Conservation (phyloP, 2,113 vertebrate genomes). For the Oxyruncus cristatus region DNA sequence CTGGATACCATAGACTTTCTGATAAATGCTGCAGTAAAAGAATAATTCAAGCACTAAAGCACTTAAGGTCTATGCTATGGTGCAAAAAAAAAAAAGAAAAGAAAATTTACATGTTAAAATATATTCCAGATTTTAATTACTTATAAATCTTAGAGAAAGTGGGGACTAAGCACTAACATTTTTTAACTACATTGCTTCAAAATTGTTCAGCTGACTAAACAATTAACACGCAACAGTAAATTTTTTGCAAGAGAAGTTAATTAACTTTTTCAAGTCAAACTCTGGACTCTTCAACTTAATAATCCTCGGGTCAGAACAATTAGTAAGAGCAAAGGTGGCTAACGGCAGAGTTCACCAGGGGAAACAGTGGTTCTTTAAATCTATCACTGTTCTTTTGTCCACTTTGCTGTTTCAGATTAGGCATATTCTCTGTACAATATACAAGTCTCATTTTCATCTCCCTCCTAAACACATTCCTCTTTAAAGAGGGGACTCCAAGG, state of each 20-base stretch:
- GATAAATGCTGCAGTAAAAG: neutral
- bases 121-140: neutral
- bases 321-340: neutral
- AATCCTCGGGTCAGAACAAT: too few species aligned
- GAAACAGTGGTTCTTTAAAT: neutral
- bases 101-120: neutral
- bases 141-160: neutral
- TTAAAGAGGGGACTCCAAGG: neutral
- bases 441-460: neutral
- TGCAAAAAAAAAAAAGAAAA: neutral
- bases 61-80: neutral
- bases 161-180: neutral
- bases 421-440: neutral
- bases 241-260: neutral
- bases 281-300: neutral
- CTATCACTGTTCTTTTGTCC: neutral
- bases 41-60: neutral
- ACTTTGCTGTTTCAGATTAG: neutral
- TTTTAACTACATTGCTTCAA: neutral
- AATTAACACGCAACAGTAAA: neutral
- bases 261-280: neutral
- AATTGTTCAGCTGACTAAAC: neutral
- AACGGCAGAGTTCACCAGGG: neutral
- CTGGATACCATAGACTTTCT: neutral
- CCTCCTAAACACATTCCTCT: neutral